Evolutionary conservation across 2,797 vertebrate species (phyloP).

Genomic region (Argyrosomus regius): DNA sequence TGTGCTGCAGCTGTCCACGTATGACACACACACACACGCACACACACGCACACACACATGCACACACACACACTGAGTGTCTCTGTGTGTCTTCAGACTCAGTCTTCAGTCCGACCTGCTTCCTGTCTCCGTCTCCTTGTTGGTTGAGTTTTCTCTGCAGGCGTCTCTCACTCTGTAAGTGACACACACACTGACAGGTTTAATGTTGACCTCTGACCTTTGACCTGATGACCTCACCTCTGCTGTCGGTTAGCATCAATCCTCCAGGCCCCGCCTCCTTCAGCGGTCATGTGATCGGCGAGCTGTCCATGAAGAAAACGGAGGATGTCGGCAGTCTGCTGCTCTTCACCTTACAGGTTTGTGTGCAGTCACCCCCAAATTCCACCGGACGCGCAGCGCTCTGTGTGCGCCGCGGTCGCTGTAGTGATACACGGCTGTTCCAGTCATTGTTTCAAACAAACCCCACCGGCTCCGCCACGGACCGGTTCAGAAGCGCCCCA

Average conservation of each 20-base stretch:
- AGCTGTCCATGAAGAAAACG: slow-evolving; percentile 88
- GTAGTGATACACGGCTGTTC: too few relatives aligned
- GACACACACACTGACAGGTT: background rate
- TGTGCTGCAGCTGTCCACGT: slow-evolving; percentile 91
- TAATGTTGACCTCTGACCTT: background rate
- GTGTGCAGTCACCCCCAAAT: background rate
- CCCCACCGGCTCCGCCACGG: too few relatives aligned
- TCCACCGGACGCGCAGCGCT: too few relatives aligned
- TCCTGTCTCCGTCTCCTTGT: slow-evolving; percentile 81
- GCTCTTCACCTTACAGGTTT: slow-evolving; percentile 70
- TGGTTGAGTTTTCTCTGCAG: slow-evolving; percentile 88
- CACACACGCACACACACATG: slow-evolving; percentile 19
- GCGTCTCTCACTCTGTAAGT: slow-evolving; percentile 88
- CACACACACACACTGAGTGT: slow-evolving; percentile 17
- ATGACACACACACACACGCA: slow-evolving; percentile 64
- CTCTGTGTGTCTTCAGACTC: slow-evolving; percentile 79
- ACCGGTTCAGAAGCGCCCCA: too few relatives aligned
- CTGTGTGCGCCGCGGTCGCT: too few relatives aligned
- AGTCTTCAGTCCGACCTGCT: slow-evolving; percentile 87
- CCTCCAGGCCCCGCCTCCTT: slow-evolving; percentile 81
- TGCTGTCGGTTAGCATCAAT: slow-evolving; percentile 67
- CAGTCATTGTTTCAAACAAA: too few relatives aligned
- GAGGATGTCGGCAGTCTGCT: slow-evolving; percentile 90
- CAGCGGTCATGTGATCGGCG: slow-evolving; percentile 89
- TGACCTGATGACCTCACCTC: background rate